phyloP scores from a whole-genome alignment of 1,140 invertebrate species.

The Zaprionus ghesquierei region DNA sequence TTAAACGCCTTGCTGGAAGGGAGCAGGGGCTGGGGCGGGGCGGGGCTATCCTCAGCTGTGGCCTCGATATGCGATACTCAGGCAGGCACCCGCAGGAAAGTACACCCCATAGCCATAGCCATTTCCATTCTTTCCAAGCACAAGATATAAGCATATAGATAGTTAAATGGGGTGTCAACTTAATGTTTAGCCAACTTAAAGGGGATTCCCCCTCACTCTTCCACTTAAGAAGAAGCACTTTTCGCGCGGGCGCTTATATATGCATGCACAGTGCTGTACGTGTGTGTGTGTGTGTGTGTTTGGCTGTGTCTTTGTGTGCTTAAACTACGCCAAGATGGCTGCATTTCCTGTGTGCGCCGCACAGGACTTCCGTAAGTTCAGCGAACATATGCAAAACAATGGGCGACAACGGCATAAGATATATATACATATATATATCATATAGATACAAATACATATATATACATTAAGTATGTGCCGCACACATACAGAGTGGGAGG shows the following conservation, averaged over 20 bases:
- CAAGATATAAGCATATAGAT: constrained; percentile 11
- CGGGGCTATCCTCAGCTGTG: no score
- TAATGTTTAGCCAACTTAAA: constrained; percentile 15
- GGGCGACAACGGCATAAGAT: constrained; percentile 11
- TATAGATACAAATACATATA: background rate
- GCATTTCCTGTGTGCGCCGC: constrained; percentile 38
- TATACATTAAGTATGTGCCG: constrained; percentile 6
- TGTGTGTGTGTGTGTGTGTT: background rate
- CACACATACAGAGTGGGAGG: background rate
- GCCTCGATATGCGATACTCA: constrained; percentile 18
- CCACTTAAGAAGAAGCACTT: constrained; percentile 16
- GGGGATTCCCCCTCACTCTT: background rate
- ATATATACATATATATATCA: background rate
- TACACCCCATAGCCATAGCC: background rate
- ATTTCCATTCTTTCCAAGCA: background rate
- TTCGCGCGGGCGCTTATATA: background rate
- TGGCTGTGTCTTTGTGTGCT: background rate
- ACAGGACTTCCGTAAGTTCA: constrained; percentile 20
- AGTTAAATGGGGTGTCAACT: constrained; percentile 28
- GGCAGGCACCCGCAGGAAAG: constrained; percentile 8
- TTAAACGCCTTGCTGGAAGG: constrained; percentile 11
- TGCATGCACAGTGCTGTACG: background rate
- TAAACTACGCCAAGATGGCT: constrained; percentile 27
- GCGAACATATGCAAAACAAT: constrained; percentile 38
- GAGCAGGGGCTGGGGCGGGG: background rate